Percentiles rank a stretch among this genome's conserved stretches.
These are phyloP conservation scores for Mythimna albipuncta DNA, from an alignment of 2,888 invertebrate species.

Conservation along the genomic window DNA sequence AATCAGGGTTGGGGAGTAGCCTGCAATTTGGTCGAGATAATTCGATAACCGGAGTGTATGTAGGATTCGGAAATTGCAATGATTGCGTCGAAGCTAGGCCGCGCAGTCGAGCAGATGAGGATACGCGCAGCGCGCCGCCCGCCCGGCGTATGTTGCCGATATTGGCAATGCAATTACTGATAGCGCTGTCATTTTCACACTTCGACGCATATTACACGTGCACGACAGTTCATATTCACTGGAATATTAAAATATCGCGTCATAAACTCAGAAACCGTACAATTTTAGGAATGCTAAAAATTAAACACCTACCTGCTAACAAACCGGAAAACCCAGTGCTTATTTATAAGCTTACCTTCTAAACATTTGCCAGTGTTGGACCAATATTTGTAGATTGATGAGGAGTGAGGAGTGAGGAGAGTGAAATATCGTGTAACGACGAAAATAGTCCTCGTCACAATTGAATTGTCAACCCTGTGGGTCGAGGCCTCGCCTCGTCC, in stretches of 20 bases:
- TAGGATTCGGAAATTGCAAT: conserved; percentile 86
- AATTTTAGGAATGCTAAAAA: conserved; percentile 10
- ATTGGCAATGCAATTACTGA: conserved; percentile 77
- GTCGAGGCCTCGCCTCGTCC: conserved; percentile 57
- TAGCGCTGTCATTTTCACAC: conserved; percentile 65
- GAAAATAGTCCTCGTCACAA: conserved; percentile 51
- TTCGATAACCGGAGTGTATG: conserved; percentile 69
- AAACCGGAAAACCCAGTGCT: conserved; percentile 25
- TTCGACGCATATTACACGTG: conserved; percentile 18
- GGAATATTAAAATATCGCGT: background rate
- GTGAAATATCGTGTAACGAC: conserved; percentile 56
- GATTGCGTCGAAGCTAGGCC: conserved; percentile 78
- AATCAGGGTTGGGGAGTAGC: conserved; percentile 54
- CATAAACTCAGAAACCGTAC: background rate
- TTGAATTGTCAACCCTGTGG: conserved; percentile 64
- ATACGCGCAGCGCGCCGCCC: conserved; percentile 61
- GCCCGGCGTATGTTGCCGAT: conserved; percentile 65
- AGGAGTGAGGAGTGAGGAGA: conserved; percentile 34
- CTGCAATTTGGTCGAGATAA: conserved; percentile 61
- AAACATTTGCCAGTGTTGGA: conserved; percentile 33
- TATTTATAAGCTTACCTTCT: conserved; percentile 43
- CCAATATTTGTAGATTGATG: conserved; percentile 41
- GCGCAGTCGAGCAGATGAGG: conserved; percentile 68
- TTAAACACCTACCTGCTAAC: background rate
- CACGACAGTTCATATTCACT: no score